Percentiles rank a stretch among this genome's conserved stretches.
Conservation (phyloP, 2,797 vertebrate genomes). For the Premnoplex brunnescens region DNA sequence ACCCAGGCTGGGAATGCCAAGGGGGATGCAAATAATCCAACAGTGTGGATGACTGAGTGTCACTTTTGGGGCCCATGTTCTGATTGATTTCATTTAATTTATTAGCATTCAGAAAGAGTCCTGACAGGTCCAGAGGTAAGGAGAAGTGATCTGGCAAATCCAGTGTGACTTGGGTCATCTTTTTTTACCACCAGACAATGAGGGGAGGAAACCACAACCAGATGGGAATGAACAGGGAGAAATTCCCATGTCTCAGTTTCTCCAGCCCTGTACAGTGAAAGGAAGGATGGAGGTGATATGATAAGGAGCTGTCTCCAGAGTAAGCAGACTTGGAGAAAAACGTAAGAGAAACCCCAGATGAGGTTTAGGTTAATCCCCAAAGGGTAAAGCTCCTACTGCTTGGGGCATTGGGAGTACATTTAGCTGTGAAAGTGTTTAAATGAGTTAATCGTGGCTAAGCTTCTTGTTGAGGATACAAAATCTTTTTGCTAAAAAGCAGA, state of each 20-base stretch:
- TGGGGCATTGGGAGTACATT: neutral
- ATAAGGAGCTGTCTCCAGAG: neutral
- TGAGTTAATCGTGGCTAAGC: conserved; percentile 53
- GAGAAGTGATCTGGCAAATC: neutral
- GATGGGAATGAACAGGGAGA: neutral
- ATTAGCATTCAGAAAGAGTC: neutral
- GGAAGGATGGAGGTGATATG: neutral
- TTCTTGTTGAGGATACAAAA: conserved; percentile 34
- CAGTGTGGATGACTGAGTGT: neutral
- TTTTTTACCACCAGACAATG: neutral
- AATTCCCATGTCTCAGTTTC: neutral
- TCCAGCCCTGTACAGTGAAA: neutral
- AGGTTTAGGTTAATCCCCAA: neutral
- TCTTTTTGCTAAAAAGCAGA: conserved; percentile 44
- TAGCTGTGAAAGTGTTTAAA: conserved; percentile 44
- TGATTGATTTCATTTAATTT: neutral
- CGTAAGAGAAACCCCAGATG: neutral
- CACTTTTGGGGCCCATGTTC: neutral
- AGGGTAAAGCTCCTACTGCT: neutral
- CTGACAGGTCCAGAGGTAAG: neutral
- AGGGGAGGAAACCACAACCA: neutral
- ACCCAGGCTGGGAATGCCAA: neutral
- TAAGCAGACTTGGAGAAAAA: neutral
- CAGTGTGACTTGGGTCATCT: neutral
- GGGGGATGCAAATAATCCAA: neutral